Evolutionary conservation across 2,888 invertebrate species (phyloP).

Genomic region (Lepidocyrtinus sp.): DNA sequence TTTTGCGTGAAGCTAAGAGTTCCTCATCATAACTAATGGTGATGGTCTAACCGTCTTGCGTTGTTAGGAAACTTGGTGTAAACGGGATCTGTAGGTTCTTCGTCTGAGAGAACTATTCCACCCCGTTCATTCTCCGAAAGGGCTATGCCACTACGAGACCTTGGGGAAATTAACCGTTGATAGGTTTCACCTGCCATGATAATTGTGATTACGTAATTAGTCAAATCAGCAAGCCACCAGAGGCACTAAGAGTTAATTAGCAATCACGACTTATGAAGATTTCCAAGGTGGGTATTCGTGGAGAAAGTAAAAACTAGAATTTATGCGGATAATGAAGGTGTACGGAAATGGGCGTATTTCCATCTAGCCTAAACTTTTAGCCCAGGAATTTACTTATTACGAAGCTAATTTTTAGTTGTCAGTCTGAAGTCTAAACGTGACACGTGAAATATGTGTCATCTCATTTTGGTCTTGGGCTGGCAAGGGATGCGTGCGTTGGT

Average conservation of each 20-base stretch:
- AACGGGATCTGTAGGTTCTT: slow-evolving; percentile 51
- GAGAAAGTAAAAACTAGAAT: slow-evolving; percentile 8
- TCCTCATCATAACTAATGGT: slow-evolving; percentile 33
- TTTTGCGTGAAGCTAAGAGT: slow-evolving; percentile 17
- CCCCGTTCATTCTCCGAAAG: slow-evolving; percentile 65
- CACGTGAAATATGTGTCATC: slow-evolving; percentile 48
- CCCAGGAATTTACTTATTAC: slow-evolving; percentile 36
- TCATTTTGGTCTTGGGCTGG: slow-evolving; percentile 23
- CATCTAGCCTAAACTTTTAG: slow-evolving; percentile 10
- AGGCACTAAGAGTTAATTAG: background rate
- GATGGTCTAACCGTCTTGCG: slow-evolving; percentile 33
- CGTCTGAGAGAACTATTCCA: slow-evolving; percentile 65
- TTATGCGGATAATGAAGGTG: slow-evolving; percentile 8
- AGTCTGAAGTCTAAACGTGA: slow-evolving; percentile 31
- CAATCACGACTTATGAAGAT: too few relatives aligned
- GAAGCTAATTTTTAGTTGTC: slow-evolving; percentile 44
- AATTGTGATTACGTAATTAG: slow-evolving; percentile 28
- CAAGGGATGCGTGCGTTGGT: background rate
- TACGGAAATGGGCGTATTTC: slow-evolving; percentile 4
- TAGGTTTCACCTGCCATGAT: slow-evolving; percentile 61
- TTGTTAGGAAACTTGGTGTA: too few relatives aligned
- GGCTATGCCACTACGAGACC: slow-evolving; percentile 68
- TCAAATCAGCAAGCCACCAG: background rate
- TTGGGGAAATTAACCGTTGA: slow-evolving; percentile 67
- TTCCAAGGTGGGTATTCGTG: slow-evolving; percentile 11